Percentiles rank a stretch among this genome's conserved stretches.
phyloP scores from a whole-genome alignment of 2,113 vertebrate genomes.

The Stigmatopora nigra region DNA sequence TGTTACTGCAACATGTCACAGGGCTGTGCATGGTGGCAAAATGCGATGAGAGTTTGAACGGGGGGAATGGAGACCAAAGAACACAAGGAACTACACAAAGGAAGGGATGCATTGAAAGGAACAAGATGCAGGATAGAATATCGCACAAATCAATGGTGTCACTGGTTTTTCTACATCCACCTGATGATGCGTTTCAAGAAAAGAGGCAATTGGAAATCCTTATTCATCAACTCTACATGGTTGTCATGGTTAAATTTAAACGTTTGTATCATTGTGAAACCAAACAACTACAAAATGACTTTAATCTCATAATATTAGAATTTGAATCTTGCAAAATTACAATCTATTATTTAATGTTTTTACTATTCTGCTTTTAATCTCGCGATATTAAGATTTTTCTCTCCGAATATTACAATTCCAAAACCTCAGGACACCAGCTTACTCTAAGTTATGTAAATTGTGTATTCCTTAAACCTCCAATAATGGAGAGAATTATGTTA shows the following conservation, averaged over 20 bases:
- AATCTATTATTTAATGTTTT: no score
- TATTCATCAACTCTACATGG: neutral
- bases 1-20: slow-evolving; percentile 26
- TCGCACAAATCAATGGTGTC: slow-evolving; percentile 47
- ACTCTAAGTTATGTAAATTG: no score
- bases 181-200: slow-evolving; percentile 49
- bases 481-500: no score
- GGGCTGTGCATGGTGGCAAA: slow-evolving; percentile 29
- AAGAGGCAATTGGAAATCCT: slow-evolving; percentile 39
- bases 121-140: slow-evolving; percentile 53
- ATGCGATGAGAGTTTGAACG: slow-evolving; percentile 16
- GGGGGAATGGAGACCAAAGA: slow-evolving; percentile 19
- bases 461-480: no score
- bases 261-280: no score
- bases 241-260: neutral
- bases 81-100: slow-evolving; percentile 33
- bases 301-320: no score
- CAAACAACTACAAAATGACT: no score
- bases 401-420: no score
- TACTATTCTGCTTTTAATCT: no score
- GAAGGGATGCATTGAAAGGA: slow-evolving; percentile 46
- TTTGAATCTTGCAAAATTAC: no score
- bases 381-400: no score
- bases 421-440: no score
- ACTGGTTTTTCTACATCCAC: slow-evolving; percentile 67